Percentiles rank a stretch among this genome's conserved stretches.
Conservation (phyloP, 2,888 invertebrate species). For the Hypolimnas misippus region DNA sequence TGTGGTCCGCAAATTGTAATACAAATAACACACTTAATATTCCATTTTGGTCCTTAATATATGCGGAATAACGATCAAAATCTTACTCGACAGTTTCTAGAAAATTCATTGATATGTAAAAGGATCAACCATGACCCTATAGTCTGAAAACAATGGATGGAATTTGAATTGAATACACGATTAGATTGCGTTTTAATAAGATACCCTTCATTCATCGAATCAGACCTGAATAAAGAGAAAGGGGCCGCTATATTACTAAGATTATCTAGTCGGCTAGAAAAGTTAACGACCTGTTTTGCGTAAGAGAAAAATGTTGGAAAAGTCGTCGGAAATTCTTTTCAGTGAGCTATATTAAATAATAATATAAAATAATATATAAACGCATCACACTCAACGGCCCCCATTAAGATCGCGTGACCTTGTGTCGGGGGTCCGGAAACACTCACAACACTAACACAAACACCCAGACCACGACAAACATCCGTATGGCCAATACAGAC, state of each 20-base stretch:
- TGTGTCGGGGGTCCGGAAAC: no score
- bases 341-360: no score
- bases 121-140: slow-evolving; percentile 40
- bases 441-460: no score
- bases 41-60: slow-evolving; percentile 4
- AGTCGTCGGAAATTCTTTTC: neutral
- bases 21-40: neutral
- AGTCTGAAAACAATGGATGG: slow-evolving; percentile 36
- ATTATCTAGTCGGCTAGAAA: neutral
- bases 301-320: neutral
- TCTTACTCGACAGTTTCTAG: slow-evolving; percentile 15
- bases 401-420: no score
- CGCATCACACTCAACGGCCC: no score
- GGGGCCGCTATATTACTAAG: slow-evolving; percentile 23
- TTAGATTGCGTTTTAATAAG: slow-evolving; percentile 38
- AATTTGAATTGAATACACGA: slow-evolving; percentile 39
- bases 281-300: neutral
- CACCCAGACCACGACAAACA: no score
- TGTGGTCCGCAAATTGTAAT: slow-evolving; percentile 19
- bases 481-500: no score
- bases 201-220: slow-evolving; percentile 21
- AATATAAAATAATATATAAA: no score
- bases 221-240: slow-evolving; percentile 34
- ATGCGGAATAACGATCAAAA: slow-evolving; percentile 15
- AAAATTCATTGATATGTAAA: slow-evolving; percentile 37